Evolutionary conservation across 1,140 invertebrate species (phyloP), one percentile per base, ranked within the genome.

Genomic region (Bombus fervidus): DNA sequence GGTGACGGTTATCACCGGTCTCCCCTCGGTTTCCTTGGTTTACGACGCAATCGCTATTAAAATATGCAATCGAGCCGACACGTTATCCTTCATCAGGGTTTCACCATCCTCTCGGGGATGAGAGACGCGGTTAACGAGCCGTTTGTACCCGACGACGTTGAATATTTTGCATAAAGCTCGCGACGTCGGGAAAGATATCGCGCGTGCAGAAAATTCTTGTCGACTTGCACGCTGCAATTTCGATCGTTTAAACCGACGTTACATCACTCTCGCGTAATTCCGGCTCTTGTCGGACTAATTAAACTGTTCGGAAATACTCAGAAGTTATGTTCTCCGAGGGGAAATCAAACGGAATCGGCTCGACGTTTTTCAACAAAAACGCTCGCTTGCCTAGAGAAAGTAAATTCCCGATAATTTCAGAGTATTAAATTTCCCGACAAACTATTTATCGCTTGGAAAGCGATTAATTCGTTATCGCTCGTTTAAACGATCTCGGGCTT

Each of bases 51-150:
- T 76, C 74, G 41, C 57, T 59, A 57, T 76, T 76, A 25, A 57
- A 76, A 53, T 28, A 57, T 15, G 71, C 34, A 53, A 75, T 75
- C 31, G 18, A 47, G 12, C 31, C 74, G 39, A 43, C 39, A 39
- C 39, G 69, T 76, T 59, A 39, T 37, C 31, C 34, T 37, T 53
- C 31, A 12, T 53, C 41, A 12, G 41, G 25, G 25, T 41, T 43
- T 69, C 34, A 9, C 13, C 41, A 3, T 34, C 31, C 72, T 15
- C 37, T 31, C 41, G 22, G 31, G 31, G 3, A 25, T 1, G 4
- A 13, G 31, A 31, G n/a, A 12, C 47, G 2, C 43, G 25, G 74
- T 59, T 76, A 76, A 76, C 74, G 74, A 76, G 74, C 25, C 47
- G 28, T 53, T 37, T 25, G 47, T 53, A 59, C 34, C 34, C 22